Evolutionary conservation across 2,797 vertebrate species (phyloP).

Genomic region (Otolemur crassicaudatus): DNA sequence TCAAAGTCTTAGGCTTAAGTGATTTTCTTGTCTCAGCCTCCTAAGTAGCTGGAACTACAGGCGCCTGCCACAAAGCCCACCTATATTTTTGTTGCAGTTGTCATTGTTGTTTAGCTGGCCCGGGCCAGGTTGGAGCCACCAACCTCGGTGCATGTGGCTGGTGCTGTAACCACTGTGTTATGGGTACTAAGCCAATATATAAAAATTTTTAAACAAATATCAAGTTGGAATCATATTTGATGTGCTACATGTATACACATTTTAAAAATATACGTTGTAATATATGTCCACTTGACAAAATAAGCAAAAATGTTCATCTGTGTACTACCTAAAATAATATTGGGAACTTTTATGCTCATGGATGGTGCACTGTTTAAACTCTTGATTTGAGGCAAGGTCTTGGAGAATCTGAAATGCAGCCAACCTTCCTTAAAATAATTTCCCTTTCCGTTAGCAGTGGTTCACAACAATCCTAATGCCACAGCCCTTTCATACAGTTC

Average conservation of each 20-base stretch:
- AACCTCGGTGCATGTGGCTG: too few relatives aligned
- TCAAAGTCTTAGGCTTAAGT: too few relatives aligned
- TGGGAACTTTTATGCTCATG: not conserved
- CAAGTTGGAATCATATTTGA: conserved; percentile 1
- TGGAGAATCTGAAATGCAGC: not conserved
- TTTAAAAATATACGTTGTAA: conserved; percentile 19
- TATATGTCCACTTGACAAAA: not conserved
- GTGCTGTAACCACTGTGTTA: too few relatives aligned
- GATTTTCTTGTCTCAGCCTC: too few relatives aligned
- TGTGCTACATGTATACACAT: not conserved
- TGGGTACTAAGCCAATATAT: too few relatives aligned
- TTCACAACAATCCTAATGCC: too few relatives aligned
- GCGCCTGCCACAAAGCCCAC: too few relatives aligned
- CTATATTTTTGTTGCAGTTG: too few relatives aligned
- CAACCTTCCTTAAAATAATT: conserved; percentile 13
- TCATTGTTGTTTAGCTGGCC: too few relatives aligned
- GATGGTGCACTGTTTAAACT: not conserved
- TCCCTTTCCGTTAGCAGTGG: not conserved
- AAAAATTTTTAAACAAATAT: not conserved
- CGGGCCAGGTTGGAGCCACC: too few relatives aligned
- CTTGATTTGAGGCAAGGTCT: not conserved
- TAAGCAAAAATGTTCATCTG: not conserved
- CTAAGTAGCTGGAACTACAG: too few relatives aligned
- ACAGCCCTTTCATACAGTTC: too few relatives aligned
- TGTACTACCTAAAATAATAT: not conserved